Percentiles rank a stretch among this genome's conserved stretches.
Conservation (phyloP, 92 coral and sea anemone species). For the Diadumene lineata region DNA sequence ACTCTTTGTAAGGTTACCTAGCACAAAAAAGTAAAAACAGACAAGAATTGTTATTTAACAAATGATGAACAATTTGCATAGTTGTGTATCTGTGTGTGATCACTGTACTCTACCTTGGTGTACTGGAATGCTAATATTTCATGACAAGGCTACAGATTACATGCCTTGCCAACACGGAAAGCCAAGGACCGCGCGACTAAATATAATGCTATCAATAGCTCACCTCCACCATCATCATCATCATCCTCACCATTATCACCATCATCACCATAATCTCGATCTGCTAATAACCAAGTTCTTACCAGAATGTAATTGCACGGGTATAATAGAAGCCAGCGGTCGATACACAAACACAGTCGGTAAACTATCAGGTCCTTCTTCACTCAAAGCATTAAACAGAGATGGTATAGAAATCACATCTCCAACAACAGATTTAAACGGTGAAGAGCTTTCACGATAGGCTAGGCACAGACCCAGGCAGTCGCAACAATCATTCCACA, state of each 20-base stretch:
- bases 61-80: too few relatives aligned
- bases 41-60: background rate
- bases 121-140: too few relatives aligned
- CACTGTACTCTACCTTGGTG: too few relatives aligned
- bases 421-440: slow-evolving; percentile 41
- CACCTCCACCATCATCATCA: background rate
- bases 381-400: slow-evolving; percentile 67
- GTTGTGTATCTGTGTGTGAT: too few relatives aligned
- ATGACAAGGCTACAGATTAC: too few relatives aligned
- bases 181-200: too few relatives aligned
- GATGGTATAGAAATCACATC: slow-evolving; percentile 62
- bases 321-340: slow-evolving; percentile 5
- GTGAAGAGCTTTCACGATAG: slow-evolving; percentile 14
- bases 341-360: slow-evolving; percentile 44
- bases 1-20: background rate
- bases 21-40: background rate
- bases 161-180: too few relatives aligned
- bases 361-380: slow-evolving; percentile 22
- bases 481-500: slow-evolving; percentile 69
- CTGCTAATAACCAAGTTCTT: background rate
- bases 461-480: slow-evolving; percentile 63
- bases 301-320: slow-evolving; percentile 23
- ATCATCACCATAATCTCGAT: background rate
- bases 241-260: background rate
- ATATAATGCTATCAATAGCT: background rate